Evolutionary conservation across 2,888 invertebrate genomes (phyloP).

Genomic region (Neria commutata): DNA sequence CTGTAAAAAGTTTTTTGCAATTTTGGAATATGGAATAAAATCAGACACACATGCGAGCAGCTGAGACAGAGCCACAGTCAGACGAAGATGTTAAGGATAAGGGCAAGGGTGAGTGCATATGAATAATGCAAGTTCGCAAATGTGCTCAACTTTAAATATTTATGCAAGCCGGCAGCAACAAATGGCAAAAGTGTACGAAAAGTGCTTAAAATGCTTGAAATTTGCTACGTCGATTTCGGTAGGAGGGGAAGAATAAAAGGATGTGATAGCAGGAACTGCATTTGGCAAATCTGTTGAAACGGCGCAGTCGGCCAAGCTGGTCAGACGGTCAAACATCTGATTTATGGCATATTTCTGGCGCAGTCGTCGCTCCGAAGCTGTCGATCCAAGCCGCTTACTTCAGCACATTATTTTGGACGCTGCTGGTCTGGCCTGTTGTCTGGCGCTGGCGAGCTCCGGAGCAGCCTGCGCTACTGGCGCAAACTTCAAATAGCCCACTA

Average conservation of each 20-base stretch:
- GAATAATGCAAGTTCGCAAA: background rate
- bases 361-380: conserved; percentile 6
- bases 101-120: no score
- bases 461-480: background rate
- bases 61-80: no score
- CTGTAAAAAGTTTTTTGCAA: conserved; percentile 33
- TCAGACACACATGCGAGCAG: no score
- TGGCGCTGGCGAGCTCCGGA: background rate
- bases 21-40: background rate
- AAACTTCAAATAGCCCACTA: background rate
- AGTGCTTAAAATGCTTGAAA: no score
- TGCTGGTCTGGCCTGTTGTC: background rate
- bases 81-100: no score
- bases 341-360: conserved; percentile 46
- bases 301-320: conserved; percentile 58
- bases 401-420: no score
- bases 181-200: background rate
- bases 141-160: conserved; percentile 47
- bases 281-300: conserved; percentile 52
- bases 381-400: no score
- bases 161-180: conserved; percentile 34
- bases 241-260: background rate
- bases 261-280: conserved; percentile 41
- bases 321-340: conserved; percentile 59
- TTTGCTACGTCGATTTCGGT: no score